A percentile compares a stretch with the other conserved stretches of the same genome.
Evolutionary conservation across 1,140 invertebrate species (phyloP).

Genomic region (Hermetia illucens): DNA sequence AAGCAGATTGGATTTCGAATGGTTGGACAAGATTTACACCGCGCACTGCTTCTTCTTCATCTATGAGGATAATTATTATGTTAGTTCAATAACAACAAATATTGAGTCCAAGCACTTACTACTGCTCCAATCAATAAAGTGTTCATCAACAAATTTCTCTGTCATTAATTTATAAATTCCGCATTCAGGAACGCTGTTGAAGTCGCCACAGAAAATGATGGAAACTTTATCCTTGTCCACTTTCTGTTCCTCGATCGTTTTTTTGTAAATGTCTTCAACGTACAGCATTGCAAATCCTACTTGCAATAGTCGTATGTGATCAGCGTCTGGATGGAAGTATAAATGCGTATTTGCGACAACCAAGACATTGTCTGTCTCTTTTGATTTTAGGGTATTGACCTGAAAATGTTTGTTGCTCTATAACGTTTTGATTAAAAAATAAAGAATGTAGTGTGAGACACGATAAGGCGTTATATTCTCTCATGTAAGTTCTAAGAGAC

Average conservation of each 20-base stretch:
- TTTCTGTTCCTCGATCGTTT: conserved; percentile 32
- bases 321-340: conserved; percentile 79
- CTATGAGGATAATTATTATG: conserved; percentile 34
- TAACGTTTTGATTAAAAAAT: conserved; percentile 1
- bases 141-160: conserved; percentile 40
- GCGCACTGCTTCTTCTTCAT: conserved; percentile 44
- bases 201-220: conserved; percentile 69
- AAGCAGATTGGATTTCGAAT: conserved; percentile 51
- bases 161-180: conserved; percentile 64
- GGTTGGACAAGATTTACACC: conserved; percentile 46
- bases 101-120: conserved; percentile 39
- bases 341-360: conserved; percentile 82
- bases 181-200: conserved; percentile 72
- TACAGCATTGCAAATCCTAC: conserved; percentile 45
- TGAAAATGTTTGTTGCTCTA: too few species aligned
- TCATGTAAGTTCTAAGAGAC: too few species aligned
- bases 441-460: background rate
- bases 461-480: background rate
- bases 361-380: conserved; percentile 43
- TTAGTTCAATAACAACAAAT: conserved; percentile 3
- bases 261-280: conserved; percentile 36
- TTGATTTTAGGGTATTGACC: conserved; percentile 42
- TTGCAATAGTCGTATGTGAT: conserved; percentile 74
- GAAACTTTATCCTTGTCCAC: conserved; percentile 35
- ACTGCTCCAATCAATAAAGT: conserved; percentile 58